Evolutionary conservation across 1,140 invertebrate genomes (phyloP), one percentile per base, ranked within the genome.

Genomic region (Copidosoma floridanum): DNA sequence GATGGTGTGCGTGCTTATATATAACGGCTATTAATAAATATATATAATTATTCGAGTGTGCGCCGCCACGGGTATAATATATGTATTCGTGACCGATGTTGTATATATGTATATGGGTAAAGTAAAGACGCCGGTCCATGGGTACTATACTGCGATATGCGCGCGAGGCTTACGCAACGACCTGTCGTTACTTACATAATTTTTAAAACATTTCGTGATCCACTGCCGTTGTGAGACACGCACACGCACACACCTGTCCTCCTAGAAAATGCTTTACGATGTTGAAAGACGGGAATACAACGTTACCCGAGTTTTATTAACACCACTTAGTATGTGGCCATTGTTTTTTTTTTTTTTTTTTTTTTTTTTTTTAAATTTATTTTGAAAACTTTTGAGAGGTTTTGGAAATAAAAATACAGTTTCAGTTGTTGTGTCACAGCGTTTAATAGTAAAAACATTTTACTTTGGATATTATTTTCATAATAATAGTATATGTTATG

Each of bases 121-220:
- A n/a, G n/a, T n/a, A n/a, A n/a, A 29, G 43, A 44, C 21, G 44
- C 2, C 10, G 50, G 35, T 10, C 24, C 32, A 40, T 26, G 10
- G 44, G n/a, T n/a, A n/a, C n/a, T n/a, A n/a, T n/a, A n/a, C n/a
- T n/a, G n/a, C n/a, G n/a, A n/a, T n/a, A n/a, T n/a, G 16, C 26
- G n/a, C n/a, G 24, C n/a, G 12, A 4, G 6, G 24, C 37, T 66
- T 66, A 57, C 41, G 65, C 57, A 66, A 66, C 51, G 24, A 12
- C 35, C 41, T 14, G 35, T 29, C 46, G 43, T 65, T n/a, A n/a
- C n/a, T n/a, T 65, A 46, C 63, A 61, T 61, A 65, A 65, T 60
- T 48, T 61, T 57, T 48, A 61, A 61, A 61, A 65, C 57, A 60
- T 43, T 65, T 50, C 18, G 0, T 2, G 29, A 18, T 14, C 29